These are phyloP conservation scores for Chironomus striatipennis DNA, from an alignment of 1,140 invertebrate genomes.

Conservation along the genomic window DNA sequence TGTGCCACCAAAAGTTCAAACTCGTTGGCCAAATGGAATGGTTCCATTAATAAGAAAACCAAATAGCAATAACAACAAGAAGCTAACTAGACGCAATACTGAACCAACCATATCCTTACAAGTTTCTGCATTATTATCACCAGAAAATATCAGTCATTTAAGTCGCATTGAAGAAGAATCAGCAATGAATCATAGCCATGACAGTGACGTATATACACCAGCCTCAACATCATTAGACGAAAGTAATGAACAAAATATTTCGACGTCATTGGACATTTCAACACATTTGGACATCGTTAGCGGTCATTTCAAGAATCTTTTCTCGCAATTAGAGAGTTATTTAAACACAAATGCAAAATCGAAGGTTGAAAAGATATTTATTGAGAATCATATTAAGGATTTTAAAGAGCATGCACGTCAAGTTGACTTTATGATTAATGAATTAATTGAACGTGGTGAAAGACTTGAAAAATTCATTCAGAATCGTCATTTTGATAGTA, in stretches of 20 bases:
- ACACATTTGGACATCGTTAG: not conserved
- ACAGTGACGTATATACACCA: not conserved
- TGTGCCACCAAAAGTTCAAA: not conserved
- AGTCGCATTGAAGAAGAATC: not conserved
- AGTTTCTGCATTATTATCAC: not conserved
- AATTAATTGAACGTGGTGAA: not conserved
- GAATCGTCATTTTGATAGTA: not conserved
- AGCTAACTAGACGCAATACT: not conserved
- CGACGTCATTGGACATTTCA: not conserved
- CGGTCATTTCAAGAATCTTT: not conserved
- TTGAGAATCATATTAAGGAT: not conserved
- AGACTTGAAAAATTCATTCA: not conserved
- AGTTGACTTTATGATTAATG: conserved; percentile 1
- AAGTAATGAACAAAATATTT: not conserved
- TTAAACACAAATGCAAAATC: not conserved
- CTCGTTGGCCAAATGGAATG: not conserved
- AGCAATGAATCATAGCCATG: not conserved
- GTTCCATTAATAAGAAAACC: not conserved
- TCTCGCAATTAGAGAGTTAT: not conserved
- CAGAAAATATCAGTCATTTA: not conserved
- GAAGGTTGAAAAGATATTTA: not conserved
- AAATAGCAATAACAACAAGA: not conserved
- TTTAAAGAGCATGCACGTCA: not conserved
- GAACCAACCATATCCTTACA: not conserved
- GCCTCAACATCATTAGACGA: not conserved